These are phyloP conservation scores for Corythornis vintsioides DNA, from an alignment of 2,113 vertebrate species.

Conservation along the genomic window DNA sequence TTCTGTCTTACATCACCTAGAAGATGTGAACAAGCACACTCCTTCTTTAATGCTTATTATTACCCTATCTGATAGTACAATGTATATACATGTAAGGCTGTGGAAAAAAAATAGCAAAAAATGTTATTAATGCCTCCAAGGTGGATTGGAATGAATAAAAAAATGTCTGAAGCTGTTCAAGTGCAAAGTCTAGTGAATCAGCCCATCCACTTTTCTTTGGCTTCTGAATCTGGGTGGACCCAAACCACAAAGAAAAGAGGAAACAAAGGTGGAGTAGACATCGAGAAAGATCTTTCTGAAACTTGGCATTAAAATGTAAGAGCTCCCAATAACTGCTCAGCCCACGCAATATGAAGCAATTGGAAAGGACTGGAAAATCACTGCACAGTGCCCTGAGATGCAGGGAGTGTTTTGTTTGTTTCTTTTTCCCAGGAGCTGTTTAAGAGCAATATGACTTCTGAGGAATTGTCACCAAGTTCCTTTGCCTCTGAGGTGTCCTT, in stretches of 20 bases:
- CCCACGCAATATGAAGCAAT: slow-evolving; percentile 38
- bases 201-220: slow-evolving; percentile 26
- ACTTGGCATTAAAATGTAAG: slow-evolving; percentile 39
- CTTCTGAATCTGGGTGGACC: slow-evolving; percentile 37
- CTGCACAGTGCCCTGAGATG: background rate
- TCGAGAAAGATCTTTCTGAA: slow-evolving; percentile 44
- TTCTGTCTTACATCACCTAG: slow-evolving; percentile 24
- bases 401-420: background rate
- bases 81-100: background rate
- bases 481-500: background rate
- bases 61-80: background rate
- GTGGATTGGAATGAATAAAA: slow-evolving; percentile 43
- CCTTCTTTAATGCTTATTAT: slow-evolving; percentile 7
- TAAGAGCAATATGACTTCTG: background rate
- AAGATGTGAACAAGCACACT: background rate
- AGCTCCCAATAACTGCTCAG: slow-evolving; percentile 18
- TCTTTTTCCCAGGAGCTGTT: background rate
- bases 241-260: slow-evolving; percentile 57
- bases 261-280: slow-evolving; percentile 55
- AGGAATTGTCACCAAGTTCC: background rate
- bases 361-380: slow-evolving; percentile 49
- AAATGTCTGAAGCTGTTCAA: slow-evolving; percentile 14
- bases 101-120: background rate
- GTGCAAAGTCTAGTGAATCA: slow-evolving; percentile 43
- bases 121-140: slow-evolving; percentile 26